Evolutionary conservation across 2,888 invertebrate species (phyloP).

Genomic region (Amorpha juglandis): DNA sequence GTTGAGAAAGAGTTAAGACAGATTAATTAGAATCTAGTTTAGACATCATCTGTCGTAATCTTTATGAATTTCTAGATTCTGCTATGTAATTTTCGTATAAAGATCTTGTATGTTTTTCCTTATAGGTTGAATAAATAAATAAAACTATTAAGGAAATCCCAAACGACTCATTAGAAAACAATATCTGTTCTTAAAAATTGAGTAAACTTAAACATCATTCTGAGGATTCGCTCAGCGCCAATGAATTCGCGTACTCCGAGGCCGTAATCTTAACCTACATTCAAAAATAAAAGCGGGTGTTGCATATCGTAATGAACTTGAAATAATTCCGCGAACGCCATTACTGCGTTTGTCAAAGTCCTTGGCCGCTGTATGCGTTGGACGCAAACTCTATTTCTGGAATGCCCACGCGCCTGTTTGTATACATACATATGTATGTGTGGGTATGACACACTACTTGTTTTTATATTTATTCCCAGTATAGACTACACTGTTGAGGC

Average conservation of each 20-base stretch:
- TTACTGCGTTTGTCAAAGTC: slow-evolving; percentile 41
- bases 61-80: too few species aligned
- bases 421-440: background rate
- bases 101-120: too few species aligned
- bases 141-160: too few species aligned
- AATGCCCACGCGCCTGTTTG: slow-evolving; percentile 26
- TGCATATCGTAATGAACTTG: slow-evolving; percentile 41
- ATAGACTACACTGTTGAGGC: background rate
- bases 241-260: background rate
- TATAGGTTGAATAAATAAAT: too few species aligned
- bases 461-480: background rate
- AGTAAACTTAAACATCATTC: too few species aligned
- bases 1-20: too few species aligned
- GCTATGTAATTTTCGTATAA: too few species aligned
- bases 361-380: slow-evolving; percentile 57
- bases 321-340: slow-evolving; percentile 32
- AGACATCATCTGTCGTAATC: too few species aligned
- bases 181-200: too few species aligned
- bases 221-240: too few species aligned
- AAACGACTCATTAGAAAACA: too few species aligned
- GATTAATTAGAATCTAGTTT: too few species aligned
- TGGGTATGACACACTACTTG: background rate
- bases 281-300: slow-evolving; percentile 21
- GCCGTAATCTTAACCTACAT: slow-evolving; percentile 4
- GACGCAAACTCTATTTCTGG: slow-evolving; percentile 33